Evolutionary conservation across 2,888 invertebrate genomes (phyloP), one percentile per base, ranked within the genome.

Genomic region (Branchipolynoe longqiensis): DNA sequence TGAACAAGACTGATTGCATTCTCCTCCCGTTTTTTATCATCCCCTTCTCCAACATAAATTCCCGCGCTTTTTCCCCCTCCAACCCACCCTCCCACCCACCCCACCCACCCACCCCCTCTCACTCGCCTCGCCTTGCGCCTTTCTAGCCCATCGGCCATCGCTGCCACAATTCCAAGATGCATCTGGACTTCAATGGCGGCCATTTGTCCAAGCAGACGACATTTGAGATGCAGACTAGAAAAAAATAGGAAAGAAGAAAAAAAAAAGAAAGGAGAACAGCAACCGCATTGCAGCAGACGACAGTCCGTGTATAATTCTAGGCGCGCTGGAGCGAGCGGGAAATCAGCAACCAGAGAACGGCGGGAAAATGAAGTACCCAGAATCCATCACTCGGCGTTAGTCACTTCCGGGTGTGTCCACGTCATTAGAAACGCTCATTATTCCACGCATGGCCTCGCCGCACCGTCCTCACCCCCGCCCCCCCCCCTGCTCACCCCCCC

Each of bases 1-100:
- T 78, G 78, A 78, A 78, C 78, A 78, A 78, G 78, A 78, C 78
- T 78, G 78, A 78, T 78, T 78, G 78, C 78, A 54, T 78, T 78
- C 78, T 48, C 4, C 31, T 12, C 28, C 78, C 78, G 78, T 78
- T 78, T 78, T n/a, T 78, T 78, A 78, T 78, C 78, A 78, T 78
- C 78, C 78, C n/a, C 28, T 54, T 78, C 78, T 54, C 48, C 78
- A 78, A 54, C 78, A 78, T 78, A 78, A 78, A 78, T 78, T 78
- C 78, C 54, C 54, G 54, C 78, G 41, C 48, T 78, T 69, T 78
- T 78, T 48, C 41, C 54, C n/a, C 78, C n/a, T n/a, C n/a, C n/a
- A n/a, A n/a, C n/a, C n/a, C n/a, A n/a, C n/a, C n/a, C n/a, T n/a
- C n/a, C n/a, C n/a, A n/a, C n/a, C n/a, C n/a, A n/a, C n/a, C n/a